Base-by-base conservation (phyloP, 2,797 vertebrate species). In the Enteromius thamalakanensis region DNA sequence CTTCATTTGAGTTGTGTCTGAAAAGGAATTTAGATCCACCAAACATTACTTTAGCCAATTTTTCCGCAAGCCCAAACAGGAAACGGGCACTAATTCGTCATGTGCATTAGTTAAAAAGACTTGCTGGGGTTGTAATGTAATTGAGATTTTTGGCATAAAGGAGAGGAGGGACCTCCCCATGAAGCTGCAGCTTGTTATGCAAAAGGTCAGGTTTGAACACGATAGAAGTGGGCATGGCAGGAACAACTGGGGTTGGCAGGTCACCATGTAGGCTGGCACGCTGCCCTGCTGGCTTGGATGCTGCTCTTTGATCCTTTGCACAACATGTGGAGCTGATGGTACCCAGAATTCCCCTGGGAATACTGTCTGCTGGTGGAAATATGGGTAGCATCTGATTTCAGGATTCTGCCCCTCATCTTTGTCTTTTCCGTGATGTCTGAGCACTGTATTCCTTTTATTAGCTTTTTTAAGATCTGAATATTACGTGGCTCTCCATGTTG, bases 241-340 rank as follows among this genome's bases (percentile, higher is more conserved):
- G 81, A 90, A 89, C 88, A 92, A 87, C 88, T 91, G 88, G 89
- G 87, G 87, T 86, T 89, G 88, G 84, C 74, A 76, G 86, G 86
- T 85, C 78, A 89, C 79, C 85, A 55, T 79, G 83, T 76, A 71
- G 53, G 58, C 58, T 87, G 86, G 80, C 85, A 42, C 17, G 9
- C 37, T 80, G 72, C 77, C 74, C 55, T 37, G 80, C 81, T 85
- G 84, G 76, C 83, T 84, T n/a, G 71, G 29, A 37, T 71, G 70
- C 78, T 69, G 51, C 19, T 10, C 76, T 85, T 86, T 87, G 85
- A 89, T 84, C 88, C 72, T 78, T 58, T 11, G 32, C 69, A 79
- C 47, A 77, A 86, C 78, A 85, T 69, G 74, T 74, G 80, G 72
- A 17, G 49, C 78, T 68, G 40, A 67, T 81, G 85, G 34, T 84